Conservation (phyloP, 2,888 invertebrate genomes). For the Nephrotoma appendiculata region DNA sequence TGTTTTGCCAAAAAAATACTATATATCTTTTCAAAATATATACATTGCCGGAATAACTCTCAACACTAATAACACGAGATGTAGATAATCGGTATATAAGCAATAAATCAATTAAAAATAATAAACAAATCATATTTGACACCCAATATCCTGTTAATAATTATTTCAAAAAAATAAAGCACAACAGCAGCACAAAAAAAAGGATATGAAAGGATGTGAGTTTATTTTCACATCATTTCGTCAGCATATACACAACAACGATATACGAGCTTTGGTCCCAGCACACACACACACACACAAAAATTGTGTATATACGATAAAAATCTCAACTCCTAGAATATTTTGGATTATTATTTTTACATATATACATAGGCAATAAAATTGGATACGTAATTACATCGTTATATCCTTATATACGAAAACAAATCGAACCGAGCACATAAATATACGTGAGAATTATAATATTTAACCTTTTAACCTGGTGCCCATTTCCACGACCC, state of each 20-base stretch:
- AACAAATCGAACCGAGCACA: neutral
- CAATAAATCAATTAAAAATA: neutral
- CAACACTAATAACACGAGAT: neutral
- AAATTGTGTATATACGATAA: neutral
- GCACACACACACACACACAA: neutral
- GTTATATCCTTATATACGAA: neutral
- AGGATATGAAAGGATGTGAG: neutral
- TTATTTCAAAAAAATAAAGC: neutral
- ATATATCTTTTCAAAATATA: neutral
- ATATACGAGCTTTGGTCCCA: neutral
- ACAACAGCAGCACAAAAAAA: neutral
- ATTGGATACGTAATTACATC: neutral
- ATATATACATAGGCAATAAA: neutral
- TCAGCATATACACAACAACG: neutral
- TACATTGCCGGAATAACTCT: too few species aligned
- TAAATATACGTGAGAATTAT: neutral
- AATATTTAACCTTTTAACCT: neutral
- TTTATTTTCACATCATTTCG: neutral
- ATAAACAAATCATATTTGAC: neutral
- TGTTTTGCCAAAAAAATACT: neutral
- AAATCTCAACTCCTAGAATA: neutral
- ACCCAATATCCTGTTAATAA: neutral
- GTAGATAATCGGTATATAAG: neutral
- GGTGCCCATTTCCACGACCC: neutral
- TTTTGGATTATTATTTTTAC: neutral